Evolutionary conservation across 2,888 invertebrate species (phyloP).

Genomic region (Apeira syringaria): DNA sequence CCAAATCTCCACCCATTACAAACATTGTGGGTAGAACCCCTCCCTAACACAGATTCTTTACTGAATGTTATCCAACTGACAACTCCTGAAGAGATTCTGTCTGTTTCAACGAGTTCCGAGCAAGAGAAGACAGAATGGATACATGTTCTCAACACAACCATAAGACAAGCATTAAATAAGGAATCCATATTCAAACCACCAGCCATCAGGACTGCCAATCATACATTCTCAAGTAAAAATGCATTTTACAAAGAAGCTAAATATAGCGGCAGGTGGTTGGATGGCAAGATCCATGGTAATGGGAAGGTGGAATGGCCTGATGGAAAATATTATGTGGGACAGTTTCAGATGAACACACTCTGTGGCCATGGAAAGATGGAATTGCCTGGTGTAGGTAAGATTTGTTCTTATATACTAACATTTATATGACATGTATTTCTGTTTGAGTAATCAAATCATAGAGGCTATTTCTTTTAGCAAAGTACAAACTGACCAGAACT

Average conservation of each 20-base stretch:
- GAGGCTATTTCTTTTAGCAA: too few relatives aligned
- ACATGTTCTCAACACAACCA: conserved; percentile 88
- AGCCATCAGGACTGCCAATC: conserved; percentile 87
- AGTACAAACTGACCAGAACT: too few relatives aligned
- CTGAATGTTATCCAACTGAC: conserved; percentile 87
- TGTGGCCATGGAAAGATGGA: conserved; percentile 89
- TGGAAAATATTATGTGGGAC: conserved; percentile 91
- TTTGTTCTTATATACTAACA: conserved; percentile 26
- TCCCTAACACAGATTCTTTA: conserved; percentile 85
- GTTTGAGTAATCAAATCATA: too few relatives aligned
- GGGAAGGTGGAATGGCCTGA: conserved; percentile 93
- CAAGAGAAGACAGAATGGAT: conserved; percentile 92
- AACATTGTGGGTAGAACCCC: conserved; percentile 91
- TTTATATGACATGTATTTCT: too few relatives aligned
- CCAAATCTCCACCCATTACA: conserved; percentile 87
- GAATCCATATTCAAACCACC: conserved; percentile 86
- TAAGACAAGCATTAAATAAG: conserved; percentile 87
- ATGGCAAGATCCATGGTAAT: conserved; percentile 92
- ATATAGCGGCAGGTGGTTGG: conserved; percentile 92
- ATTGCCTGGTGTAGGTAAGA: conserved; percentile 84
- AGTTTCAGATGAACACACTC: conserved; percentile 89
- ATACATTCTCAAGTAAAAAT: conserved; percentile 88
- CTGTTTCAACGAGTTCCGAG: conserved; percentile 85
- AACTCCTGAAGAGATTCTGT: conserved; percentile 91
- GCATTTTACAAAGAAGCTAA: conserved; percentile 89